Evolutionary conservation across 2,888 invertebrate genomes (phyloP).

Genomic region (Chaitophorus viminalis): DNA sequence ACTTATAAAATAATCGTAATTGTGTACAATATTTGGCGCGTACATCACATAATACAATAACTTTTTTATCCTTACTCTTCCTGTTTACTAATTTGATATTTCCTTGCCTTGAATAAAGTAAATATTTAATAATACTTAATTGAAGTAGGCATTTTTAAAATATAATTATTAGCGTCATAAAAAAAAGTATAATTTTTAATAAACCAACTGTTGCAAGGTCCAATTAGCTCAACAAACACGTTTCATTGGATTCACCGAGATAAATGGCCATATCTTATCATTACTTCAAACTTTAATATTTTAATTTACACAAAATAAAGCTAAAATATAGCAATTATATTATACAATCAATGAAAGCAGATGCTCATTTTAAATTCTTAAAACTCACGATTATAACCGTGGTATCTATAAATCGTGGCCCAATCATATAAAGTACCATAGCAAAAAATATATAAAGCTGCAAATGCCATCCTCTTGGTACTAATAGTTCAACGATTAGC

Average conservation of each 20-base stretch:
- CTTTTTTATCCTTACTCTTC: background rate
- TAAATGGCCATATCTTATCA: background rate
- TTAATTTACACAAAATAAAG: background rate
- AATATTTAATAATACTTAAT: slow-evolving; percentile 19
- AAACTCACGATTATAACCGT: too few species aligned
- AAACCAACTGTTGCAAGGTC: slow-evolving; percentile 47
- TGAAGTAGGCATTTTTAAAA: slow-evolving; percentile 2
- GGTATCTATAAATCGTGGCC: too few species aligned
- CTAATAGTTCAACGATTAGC: too few species aligned
- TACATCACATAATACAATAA: background rate
- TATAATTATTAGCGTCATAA: slow-evolving; percentile 19
- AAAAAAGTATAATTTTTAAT: slow-evolving; percentile 34
- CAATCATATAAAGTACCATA: too few species aligned
- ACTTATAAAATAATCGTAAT: background rate
- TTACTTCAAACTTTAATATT: background rate
- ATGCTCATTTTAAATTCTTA: too few species aligned
- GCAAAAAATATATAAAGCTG: too few species aligned
- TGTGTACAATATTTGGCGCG: background rate
- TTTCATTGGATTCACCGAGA: background rate
- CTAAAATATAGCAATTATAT: background rate
- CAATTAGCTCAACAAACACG: slow-evolving; percentile 38
- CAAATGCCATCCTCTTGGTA: too few species aligned
- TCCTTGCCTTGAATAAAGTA: background rate
- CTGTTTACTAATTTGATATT: background rate
- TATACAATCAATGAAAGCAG: too few species aligned